These are phyloP conservation scores for Ciona savignyi DNA, from an alignment of 23 tunicate genomes.

Conservation along the genomic window DNA sequence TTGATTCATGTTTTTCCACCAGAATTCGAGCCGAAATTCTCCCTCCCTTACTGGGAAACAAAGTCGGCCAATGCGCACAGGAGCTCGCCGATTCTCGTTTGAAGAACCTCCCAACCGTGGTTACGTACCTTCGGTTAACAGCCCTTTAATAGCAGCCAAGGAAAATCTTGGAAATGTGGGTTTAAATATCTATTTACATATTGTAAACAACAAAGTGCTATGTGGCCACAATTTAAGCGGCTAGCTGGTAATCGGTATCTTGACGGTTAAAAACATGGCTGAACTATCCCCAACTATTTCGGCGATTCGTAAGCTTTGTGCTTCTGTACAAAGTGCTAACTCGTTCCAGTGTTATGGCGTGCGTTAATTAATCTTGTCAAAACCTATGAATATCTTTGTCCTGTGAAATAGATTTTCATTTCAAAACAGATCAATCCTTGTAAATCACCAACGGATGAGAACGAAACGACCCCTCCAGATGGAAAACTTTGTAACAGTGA, in stretches of 20 bases:
- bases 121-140: constrained; percentile 47
- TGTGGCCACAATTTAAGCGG: background rate
- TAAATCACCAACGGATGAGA: constrained; percentile 1
- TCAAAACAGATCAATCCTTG: background rate
- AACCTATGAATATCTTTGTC: too few relatives aligned
- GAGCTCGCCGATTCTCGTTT: constrained; percentile 29
- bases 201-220: background rate
- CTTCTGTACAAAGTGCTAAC: too few relatives aligned
- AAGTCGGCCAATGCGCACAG: constrained; percentile 7
- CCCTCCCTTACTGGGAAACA: constrained; percentile 7
- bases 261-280: too few relatives aligned
- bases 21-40: background rate
- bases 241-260: too few relatives aligned
- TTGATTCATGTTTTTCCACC: too few relatives aligned
- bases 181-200: too few relatives aligned
- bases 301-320: too few relatives aligned
- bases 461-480: constrained; percentile 24
- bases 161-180: background rate
- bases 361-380: too few relatives aligned
- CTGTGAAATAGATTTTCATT: background rate
- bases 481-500: background rate
- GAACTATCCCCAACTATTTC: too few relatives aligned
- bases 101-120: constrained; percentile 31
- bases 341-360: too few relatives aligned
- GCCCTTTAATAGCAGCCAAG: constrained; percentile 37